Percentiles rank a stretch among this genome's conserved stretches.
Evolutionary conservation across 1,140 invertebrate genomes (phyloP).

Genomic region (Zaprionus africanus): DNA sequence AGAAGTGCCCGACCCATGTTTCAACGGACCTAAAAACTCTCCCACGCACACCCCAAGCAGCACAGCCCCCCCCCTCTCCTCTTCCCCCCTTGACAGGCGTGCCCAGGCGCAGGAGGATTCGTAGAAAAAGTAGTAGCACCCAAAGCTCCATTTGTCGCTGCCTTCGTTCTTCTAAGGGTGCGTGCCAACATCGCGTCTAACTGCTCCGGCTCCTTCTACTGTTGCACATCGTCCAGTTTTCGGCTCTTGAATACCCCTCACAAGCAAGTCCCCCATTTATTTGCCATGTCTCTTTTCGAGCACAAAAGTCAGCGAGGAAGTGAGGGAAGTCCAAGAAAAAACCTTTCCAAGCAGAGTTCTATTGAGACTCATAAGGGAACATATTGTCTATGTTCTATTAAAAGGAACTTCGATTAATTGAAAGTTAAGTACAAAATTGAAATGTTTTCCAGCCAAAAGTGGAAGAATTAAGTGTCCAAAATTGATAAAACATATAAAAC

Average conservation of each 20-base stretch:
- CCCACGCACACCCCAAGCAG: neutral
- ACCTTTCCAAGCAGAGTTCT: neutral
- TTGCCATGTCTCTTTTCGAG: neutral
- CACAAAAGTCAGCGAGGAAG: neutral
- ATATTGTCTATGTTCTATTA: neutral
- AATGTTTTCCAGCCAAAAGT: neutral
- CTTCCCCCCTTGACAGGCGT: conserved; percentile 40
- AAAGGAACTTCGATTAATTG: neutral
- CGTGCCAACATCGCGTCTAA: conserved; percentile 15
- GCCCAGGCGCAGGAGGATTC: conserved; percentile 13
- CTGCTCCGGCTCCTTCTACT: neutral
- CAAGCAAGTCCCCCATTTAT: neutral
- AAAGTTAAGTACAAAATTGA: conserved; percentile 1
- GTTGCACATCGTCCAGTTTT: neutral
- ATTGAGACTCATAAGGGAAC: neutral
- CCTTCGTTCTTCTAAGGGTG: conserved; percentile 50
- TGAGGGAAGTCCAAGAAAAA: too few relatives aligned
- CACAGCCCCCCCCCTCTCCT: conserved; percentile 32
- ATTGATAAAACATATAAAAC: too few relatives aligned
- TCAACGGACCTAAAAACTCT: conserved; percentile 62
- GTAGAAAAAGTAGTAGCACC: conserved; percentile 25
- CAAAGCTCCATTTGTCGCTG: conserved; percentile 42
- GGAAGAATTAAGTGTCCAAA: neutral
- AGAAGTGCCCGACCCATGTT: conserved; percentile 81
- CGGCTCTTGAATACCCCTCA: neutral